Conservation (phyloP, 1,140 invertebrate genomes). For the Drosophila sechellia region DNA sequence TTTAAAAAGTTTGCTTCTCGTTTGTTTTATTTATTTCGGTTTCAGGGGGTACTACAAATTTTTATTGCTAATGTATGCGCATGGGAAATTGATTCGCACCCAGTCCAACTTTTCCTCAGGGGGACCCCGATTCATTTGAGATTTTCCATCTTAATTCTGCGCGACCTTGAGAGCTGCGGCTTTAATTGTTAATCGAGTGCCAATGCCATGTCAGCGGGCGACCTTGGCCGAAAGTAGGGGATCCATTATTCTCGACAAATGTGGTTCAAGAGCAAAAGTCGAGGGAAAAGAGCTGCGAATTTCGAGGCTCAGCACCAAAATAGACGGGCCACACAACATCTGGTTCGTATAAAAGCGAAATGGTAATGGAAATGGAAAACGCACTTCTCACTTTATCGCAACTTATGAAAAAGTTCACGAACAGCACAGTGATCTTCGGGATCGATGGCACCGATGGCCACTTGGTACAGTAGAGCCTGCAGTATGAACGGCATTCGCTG, state of each 20-base stretch:
- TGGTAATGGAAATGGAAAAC: slow-evolving; percentile 22
- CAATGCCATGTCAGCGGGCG: slow-evolving; percentile 52
- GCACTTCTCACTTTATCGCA: slow-evolving; percentile 26
- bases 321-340: slow-evolving; percentile 57
- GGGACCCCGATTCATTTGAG: too few species aligned
- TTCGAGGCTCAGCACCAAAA: slow-evolving; percentile 57
- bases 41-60: slow-evolving; percentile 39
- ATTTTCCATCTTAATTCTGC: slow-evolving; percentile 15
- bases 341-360: slow-evolving; percentile 71
- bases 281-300: slow-evolving; percentile 39
- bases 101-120: background rate
- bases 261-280: slow-evolving; percentile 62
- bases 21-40: slow-evolving; percentile 53
- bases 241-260: slow-evolving; percentile 61
- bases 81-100: slow-evolving; percentile 60
- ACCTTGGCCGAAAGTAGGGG: slow-evolving; percentile 60
- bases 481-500: slow-evolving; percentile 58
- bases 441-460: slow-evolving; percentile 45
- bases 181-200: slow-evolving; percentile 49
- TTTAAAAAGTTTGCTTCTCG: slow-evolving; percentile 72
- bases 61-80: slow-evolving; percentile 81
- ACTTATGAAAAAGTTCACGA: slow-evolving; percentile 38
- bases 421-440: slow-evolving; percentile 51
- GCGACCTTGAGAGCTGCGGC: slow-evolving; percentile 36
- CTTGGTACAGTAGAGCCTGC: slow-evolving; percentile 58